Conservation (phyloP, 2,888 invertebrate genomes). For the Imbricaverruca yamaguchii region DNA sequence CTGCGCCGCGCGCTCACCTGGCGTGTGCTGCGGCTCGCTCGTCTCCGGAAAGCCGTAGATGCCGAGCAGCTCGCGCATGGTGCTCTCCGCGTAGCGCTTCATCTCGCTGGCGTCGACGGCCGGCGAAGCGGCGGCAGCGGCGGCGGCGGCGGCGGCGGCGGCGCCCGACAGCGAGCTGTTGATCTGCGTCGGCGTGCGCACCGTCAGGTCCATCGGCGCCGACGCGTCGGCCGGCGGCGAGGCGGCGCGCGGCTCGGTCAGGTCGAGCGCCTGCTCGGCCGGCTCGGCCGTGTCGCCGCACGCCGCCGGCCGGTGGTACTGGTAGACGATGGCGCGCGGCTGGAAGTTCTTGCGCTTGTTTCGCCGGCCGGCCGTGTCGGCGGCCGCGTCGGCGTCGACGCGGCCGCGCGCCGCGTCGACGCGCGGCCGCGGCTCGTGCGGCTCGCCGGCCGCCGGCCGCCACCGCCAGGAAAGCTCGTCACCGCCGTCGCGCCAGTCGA, state of each 20-base stretch:
- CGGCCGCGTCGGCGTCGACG: conserved; percentile 25
- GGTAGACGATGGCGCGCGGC: conserved; percentile 56
- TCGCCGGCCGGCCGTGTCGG: conserved; percentile 33
- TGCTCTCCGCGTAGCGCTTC: conserved; percentile 68
- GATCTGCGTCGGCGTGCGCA: conserved; percentile 26
- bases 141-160: conserved; percentile 36
- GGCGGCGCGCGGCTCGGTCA: conserved; percentile 31
- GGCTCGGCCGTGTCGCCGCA: conserved; percentile 26
- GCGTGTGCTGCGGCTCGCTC: conserved; percentile 59
- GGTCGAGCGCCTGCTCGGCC: conserved; percentile 31
- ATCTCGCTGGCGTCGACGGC: conserved; percentile 53
- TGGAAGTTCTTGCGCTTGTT: conserved; percentile 72
- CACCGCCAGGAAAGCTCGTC: neutral
- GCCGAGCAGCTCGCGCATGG: conserved; percentile 67
- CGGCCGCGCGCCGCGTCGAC: neutral
- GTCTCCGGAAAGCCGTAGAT: conserved; percentile 69
- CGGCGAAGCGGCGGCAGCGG: conserved; percentile 38
- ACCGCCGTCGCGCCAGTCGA: conserved; percentile 35
- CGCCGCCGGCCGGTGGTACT: conserved; percentile 28
- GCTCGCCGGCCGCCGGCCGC: neutral
- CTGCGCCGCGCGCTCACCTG: conserved; percentile 49
- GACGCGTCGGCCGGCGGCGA: conserved; percentile 25
- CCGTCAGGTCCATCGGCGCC: conserved; percentile 25
- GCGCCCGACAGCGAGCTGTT: conserved; percentile 27
- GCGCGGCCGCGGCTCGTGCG: neutral